A percentile compares a stretch with the other conserved stretches of the same genome.
phyloP scores from a whole-genome alignment of 1,140 invertebrate genomes.

The Anadara kagoshimensis region DNA sequence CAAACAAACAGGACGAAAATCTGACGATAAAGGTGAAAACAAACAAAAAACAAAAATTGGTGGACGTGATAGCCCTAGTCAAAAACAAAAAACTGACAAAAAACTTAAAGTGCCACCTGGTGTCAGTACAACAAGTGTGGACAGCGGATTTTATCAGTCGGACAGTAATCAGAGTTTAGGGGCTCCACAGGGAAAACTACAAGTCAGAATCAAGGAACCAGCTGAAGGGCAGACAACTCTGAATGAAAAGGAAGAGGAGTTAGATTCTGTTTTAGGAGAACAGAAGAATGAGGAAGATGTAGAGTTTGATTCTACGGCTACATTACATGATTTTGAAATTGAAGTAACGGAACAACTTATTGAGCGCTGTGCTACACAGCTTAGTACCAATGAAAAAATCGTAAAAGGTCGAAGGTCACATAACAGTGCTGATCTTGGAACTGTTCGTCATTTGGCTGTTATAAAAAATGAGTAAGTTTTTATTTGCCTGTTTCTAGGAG shows the following conservation, averaged over 20 bases:
- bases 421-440: conserved; percentile 49
- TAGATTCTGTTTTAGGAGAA: conserved; percentile 20
- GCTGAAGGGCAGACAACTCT: background rate
- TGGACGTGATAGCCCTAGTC: background rate
- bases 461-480: conserved; percentile 56
- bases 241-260: conserved; percentile 20
- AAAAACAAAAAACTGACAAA: conserved; percentile 10
- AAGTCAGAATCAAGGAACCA: conserved; percentile 31
- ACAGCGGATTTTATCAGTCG: conserved; percentile 38
- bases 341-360: conserved; percentile 64
- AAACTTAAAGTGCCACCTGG: conserved; percentile 38
- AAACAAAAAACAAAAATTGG: background rate
- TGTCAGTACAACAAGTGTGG: conserved; percentile 29
- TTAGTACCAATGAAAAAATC: conserved; percentile 67
- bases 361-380: conserved; percentile 66
- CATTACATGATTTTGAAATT: conserved; percentile 63
- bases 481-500: too few relatives aligned
- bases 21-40: conserved; percentile 15
- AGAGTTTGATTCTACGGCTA: conserved; percentile 66
- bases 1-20: conserved; percentile 20
- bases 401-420: conserved; percentile 51
- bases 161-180: conserved; percentile 25
- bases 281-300: conserved; percentile 33
- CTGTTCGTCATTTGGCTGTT: conserved; percentile 61
- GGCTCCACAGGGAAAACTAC: conserved; percentile 23